Conservation (phyloP, 2,888 invertebrate species). For the Leistus spinibarbis region DNA sequence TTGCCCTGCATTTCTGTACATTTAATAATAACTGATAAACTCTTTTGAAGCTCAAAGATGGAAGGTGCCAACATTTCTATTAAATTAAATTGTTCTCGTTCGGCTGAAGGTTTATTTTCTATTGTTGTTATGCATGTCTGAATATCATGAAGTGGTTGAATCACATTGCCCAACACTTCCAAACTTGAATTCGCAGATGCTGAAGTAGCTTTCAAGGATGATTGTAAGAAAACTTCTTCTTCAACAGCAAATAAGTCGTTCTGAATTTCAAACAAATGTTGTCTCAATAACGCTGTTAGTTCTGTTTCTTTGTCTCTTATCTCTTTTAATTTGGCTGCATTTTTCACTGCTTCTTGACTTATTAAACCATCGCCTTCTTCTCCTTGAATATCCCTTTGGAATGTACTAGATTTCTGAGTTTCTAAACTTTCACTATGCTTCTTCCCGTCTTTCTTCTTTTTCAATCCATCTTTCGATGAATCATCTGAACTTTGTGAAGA, state of each 20-base stretch:
- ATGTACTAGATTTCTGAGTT: slow-evolving; percentile 52
- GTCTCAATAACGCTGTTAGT: slow-evolving; percentile 51
- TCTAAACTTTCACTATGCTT: slow-evolving; percentile 56
- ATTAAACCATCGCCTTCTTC: slow-evolving; percentile 64
- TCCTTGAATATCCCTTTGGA: slow-evolving; percentile 61
- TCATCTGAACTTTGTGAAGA: slow-evolving; percentile 58
- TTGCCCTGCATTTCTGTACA: slow-evolving; percentile 71
- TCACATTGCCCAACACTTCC: slow-evolving; percentile 67
- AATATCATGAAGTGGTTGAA: slow-evolving; percentile 68
- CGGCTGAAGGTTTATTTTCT: slow-evolving; percentile 57
- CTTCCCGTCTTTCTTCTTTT: slow-evolving; percentile 44
- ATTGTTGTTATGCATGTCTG: slow-evolving; percentile 64
- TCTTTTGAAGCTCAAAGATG: slow-evolving; percentile 50
- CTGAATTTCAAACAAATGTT: slow-evolving; percentile 58
- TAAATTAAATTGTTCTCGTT: slow-evolving; percentile 60
- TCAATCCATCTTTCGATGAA: slow-evolving; percentile 56
- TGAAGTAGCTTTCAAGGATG: slow-evolving; percentile 69
- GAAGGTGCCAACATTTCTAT: slow-evolving; percentile 65
- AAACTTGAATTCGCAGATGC: slow-evolving; percentile 70
- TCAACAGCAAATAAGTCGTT: slow-evolving; percentile 67
- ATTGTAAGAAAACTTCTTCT: slow-evolving; percentile 68
- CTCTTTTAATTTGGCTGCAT: slow-evolving; percentile 57
- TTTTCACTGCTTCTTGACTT: slow-evolving; percentile 58
- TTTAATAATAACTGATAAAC: slow-evolving; percentile 63
- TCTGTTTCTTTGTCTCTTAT: slow-evolving; percentile 52